phyloP scores from a whole-genome alignment of 2,888 invertebrate genomes.

The Scaptomyza flava region DNA sequence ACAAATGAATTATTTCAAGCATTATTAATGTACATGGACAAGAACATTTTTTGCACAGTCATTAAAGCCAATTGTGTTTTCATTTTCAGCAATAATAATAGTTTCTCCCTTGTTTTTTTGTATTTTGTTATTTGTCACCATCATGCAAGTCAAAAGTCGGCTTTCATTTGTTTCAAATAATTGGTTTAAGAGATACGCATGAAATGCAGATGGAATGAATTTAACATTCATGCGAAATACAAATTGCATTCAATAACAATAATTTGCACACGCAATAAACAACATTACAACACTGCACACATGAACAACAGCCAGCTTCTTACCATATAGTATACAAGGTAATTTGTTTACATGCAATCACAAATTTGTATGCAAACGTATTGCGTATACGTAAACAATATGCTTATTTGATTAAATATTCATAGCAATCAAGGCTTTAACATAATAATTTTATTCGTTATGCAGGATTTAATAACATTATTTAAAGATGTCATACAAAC shows the following conservation, averaged over 20 bases:
- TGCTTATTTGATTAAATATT: background rate
- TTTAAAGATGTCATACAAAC: background rate
- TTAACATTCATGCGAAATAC: background rate
- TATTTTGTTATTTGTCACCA: background rate
- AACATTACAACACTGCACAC: background rate
- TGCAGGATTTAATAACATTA: background rate
- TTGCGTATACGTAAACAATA: background rate
- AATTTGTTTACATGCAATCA: background rate
- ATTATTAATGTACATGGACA: background rate
- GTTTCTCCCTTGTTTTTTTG: background rate
- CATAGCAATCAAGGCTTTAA: background rate
- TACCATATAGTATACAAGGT: background rate
- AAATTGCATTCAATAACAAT: constrained; percentile 1
- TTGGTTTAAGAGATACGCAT: background rate
- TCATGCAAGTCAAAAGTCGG: background rate
- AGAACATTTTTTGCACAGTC: background rate
- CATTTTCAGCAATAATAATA: background rate
- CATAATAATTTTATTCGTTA: background rate
- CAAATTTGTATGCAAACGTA: constrained; percentile 1
- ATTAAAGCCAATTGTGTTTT: background rate
- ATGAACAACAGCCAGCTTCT: background rate
- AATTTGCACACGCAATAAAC: background rate
- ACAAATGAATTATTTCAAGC: background rate
- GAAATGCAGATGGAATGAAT: background rate
- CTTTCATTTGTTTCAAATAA: background rate